A percentile compares a stretch with the other conserved stretches of the same genome.
Evolutionary conservation across 2,113 vertebrate genomes (phyloP).

Genomic region (Pelodiscus sinensis): DNA sequence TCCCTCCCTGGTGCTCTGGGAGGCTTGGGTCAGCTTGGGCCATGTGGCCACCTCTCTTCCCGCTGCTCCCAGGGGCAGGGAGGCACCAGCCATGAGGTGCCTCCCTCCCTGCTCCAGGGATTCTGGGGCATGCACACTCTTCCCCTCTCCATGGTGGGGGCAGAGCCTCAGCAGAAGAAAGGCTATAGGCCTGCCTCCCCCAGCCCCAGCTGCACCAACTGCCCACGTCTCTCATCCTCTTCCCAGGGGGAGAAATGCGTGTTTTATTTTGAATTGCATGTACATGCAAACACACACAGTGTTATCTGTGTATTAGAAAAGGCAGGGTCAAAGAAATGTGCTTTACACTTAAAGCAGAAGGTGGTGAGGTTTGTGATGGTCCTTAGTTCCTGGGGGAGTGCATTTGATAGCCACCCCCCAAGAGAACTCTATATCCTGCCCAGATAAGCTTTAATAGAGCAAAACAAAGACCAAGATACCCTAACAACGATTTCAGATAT

Average conservation of each 20-base stretch:
- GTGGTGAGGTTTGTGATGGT: accelerated
- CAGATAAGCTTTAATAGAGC: neutral
- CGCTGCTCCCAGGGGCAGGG: too few species aligned
- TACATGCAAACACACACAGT: neutral
- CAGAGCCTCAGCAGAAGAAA: too few species aligned
- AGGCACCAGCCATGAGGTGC: too few species aligned
- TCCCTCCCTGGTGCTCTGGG: too few species aligned
- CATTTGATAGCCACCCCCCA: accelerated
- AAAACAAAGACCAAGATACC: neutral
- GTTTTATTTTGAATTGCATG: neutral
- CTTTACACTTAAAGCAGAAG: neutral
- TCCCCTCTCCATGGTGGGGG: too few species aligned
- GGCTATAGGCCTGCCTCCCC: too few species aligned
- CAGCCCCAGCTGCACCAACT: too few species aligned
- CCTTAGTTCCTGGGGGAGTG: neutral
- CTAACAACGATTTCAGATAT: neutral
- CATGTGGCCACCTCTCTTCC: too few species aligned
- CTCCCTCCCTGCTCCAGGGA: too few species aligned
- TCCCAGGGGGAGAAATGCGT: neutral
- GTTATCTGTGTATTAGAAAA: neutral
- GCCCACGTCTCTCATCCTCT: neutral
- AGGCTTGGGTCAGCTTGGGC: too few species aligned
- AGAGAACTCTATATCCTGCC: accelerated
- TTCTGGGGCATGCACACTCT: too few species aligned
- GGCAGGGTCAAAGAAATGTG: neutral